Conservation (phyloP, 2,888 invertebrate genomes). For the Craniophora ligustri region DNA sequence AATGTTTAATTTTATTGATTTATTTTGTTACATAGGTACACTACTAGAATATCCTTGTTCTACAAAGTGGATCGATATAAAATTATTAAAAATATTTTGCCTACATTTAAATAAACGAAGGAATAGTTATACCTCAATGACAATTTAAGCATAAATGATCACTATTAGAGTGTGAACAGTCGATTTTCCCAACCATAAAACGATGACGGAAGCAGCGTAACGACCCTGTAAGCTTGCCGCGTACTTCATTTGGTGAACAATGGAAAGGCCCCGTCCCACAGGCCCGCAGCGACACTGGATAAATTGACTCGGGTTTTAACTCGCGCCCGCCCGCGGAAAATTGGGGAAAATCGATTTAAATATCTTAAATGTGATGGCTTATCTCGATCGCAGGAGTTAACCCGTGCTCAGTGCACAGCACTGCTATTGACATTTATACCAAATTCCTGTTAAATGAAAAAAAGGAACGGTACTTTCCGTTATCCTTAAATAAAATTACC, state of each 20-base stretch:
- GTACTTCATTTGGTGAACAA: slow-evolving; percentile 87
- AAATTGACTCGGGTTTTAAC: slow-evolving; percentile 84
- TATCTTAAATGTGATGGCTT: slow-evolving; percentile 86
- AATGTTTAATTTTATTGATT: too few relatives aligned
- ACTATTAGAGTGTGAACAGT: slow-evolving; percentile 50
- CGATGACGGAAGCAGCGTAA: slow-evolving; percentile 78
- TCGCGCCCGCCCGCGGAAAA: slow-evolving; percentile 85
- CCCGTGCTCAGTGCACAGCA: slow-evolving; percentile 60
- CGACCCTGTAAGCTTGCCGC: slow-evolving; percentile 76
- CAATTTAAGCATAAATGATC: slow-evolving; percentile 17
- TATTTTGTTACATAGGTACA: too few relatives aligned
- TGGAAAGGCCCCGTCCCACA: slow-evolving; percentile 73
- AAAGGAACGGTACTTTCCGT: slow-evolving; percentile 5
- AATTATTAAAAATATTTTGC: too few relatives aligned
- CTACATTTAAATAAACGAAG: too few relatives aligned
- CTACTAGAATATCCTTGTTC: too few relatives aligned
- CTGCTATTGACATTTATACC: slow-evolving; percentile 54
- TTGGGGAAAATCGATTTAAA: slow-evolving; percentile 88
- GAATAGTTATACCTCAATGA: slow-evolving; percentile 12
- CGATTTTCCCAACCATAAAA: slow-evolving; percentile 62
- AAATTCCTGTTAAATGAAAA: slow-evolving; percentile 41
- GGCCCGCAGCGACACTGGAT: slow-evolving; percentile 82
- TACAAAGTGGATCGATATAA: too few relatives aligned
- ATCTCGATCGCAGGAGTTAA: slow-evolving; percentile 80
- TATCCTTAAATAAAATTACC: slow-evolving; percentile 2